These are phyloP conservation scores for Boloria euphrosyne DNA, from an alignment of 2,888 invertebrate species.

Conservation along the genomic window DNA sequence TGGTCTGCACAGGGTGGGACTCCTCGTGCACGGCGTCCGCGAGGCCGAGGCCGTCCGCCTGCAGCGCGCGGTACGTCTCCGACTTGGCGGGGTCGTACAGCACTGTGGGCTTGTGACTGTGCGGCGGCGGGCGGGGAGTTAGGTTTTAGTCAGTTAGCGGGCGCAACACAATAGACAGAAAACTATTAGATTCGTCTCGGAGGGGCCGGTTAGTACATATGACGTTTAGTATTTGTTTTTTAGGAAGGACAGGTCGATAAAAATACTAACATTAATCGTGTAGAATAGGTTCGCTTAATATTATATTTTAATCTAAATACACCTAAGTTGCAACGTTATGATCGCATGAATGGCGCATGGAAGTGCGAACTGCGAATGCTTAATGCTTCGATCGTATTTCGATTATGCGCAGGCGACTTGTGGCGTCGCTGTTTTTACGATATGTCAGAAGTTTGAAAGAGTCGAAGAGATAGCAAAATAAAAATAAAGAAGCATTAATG, in stretches of 20 bases:
- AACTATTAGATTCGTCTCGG: conserved; percentile 64
- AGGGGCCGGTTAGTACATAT: conserved; percentile 64
- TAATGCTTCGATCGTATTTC: conserved; percentile 42
- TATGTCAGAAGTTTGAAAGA: conserved; percentile 55
- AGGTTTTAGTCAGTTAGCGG: conserved; percentile 80
- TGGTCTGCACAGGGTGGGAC: conserved; percentile 86
- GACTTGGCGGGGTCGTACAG: conserved; percentile 94
- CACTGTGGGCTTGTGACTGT: conserved; percentile 86
- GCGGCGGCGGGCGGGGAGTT: conserved; percentile 63
- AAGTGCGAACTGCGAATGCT: conserved; percentile 46
- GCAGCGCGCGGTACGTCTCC: conserved; percentile 93
- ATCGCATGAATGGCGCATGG: conserved; percentile 50
- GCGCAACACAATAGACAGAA: conserved; percentile 72
- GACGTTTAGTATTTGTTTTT: conserved; percentile 81
- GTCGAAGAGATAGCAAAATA: conserved; percentile 69
- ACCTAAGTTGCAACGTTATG: conserved; percentile 21
- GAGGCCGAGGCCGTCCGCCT: conserved; percentile 83
- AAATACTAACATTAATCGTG: conserved; percentile 87
- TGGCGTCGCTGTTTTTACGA: conserved; percentile 56
- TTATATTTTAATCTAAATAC: conserved; percentile 42
- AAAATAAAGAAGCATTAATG: conserved; percentile 81
- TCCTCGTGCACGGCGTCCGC: conserved; percentile 87
- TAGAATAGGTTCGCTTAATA: conserved; percentile 71
- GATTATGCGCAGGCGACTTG: conserved; percentile 49
- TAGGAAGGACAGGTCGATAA: conserved; percentile 92